These are phyloP conservation scores for Mystacides longicornis DNA, from an alignment of 2,888 invertebrate genomes.

Conservation along the genomic window DNA sequence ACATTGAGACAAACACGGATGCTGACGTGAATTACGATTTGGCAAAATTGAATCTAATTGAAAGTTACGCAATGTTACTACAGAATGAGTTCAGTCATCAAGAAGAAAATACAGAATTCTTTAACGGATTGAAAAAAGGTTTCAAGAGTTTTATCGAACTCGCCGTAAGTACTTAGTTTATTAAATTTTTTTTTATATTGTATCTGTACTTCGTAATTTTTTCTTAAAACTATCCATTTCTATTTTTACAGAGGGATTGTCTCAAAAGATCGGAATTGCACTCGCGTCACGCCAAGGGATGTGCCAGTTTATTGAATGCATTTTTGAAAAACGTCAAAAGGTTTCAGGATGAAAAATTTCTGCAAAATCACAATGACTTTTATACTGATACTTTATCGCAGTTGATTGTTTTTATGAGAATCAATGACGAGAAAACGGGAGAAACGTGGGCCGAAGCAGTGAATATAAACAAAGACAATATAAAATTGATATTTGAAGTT, in stretches of 20 bases:
- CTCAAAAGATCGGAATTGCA: conserved; percentile 4
- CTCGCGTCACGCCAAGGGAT: conserved; percentile 18
- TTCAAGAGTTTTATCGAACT: conserved; percentile 12
- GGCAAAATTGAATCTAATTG: conserved; percentile 14
- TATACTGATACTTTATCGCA: conserved; percentile 10
- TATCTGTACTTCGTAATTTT: too few species aligned
- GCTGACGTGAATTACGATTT: neutral
- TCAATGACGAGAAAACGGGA: conserved; percentile 3
- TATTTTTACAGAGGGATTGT: conserved; percentile 15
- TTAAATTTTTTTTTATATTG: too few species aligned
- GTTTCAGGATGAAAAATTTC: neutral
- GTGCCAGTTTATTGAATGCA: conserved; percentile 10
- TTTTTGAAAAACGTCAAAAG: conserved; percentile 11
- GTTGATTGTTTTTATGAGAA: conserved; percentile 11
- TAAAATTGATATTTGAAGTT: conserved; percentile 15
- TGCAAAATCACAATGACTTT: conserved; percentile 9
- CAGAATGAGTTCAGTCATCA: conserved; percentile 3
- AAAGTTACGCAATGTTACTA: conserved; percentile 9
- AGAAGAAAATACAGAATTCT: conserved; percentile 8
- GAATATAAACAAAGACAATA: conserved; percentile 13
- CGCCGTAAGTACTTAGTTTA: conserved; percentile 21
- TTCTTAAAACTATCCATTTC: too few species aligned
- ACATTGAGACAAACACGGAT: neutral
- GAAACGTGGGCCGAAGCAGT: conserved; percentile 13
- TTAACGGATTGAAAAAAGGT: conserved; percentile 14